Conservation (phyloP, 2,888 invertebrate genomes). For the Eurois occulta region DNA sequence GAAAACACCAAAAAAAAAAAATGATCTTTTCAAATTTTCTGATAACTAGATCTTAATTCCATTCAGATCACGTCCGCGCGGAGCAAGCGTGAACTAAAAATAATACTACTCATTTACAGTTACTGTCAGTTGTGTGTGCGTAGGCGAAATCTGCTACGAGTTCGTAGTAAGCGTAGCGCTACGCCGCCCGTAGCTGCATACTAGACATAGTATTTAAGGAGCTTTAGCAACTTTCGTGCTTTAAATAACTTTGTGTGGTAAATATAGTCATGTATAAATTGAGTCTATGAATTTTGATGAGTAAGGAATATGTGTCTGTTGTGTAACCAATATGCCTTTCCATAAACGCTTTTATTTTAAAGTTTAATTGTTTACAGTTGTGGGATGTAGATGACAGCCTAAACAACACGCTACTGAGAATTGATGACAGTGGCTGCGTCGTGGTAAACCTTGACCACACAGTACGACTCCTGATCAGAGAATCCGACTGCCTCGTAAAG, state of each 20-base stretch:
- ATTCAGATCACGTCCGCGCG: too few species aligned
- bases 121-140: too few species aligned
- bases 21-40: neutral
- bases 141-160: conserved; percentile 29
- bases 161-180: conserved; percentile 44
- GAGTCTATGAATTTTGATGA: neutral
- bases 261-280: neutral
- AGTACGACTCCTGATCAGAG: conserved; percentile 94
- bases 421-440: conserved; percentile 92
- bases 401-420: conserved; percentile 91
- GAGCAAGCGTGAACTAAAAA: neutral
- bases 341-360: neutral
- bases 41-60: neutral
- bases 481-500: conserved; percentile 96
- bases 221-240: neutral
- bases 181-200: conserved; percentile 36
- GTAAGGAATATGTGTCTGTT: neutral
- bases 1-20: neutral
- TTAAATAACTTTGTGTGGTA: neutral
- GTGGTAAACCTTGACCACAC: conserved; percentile 95
- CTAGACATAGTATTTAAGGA: neutral
- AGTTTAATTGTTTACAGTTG: conserved; percentile 81
- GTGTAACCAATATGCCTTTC: neutral
- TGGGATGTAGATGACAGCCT: conserved; percentile 92
- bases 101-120: neutral